Evolutionary conservation across 2,888 invertebrate species (phyloP), one percentile per base, ranked within the genome.

Genomic region (Malacosoma neustria): DNA sequence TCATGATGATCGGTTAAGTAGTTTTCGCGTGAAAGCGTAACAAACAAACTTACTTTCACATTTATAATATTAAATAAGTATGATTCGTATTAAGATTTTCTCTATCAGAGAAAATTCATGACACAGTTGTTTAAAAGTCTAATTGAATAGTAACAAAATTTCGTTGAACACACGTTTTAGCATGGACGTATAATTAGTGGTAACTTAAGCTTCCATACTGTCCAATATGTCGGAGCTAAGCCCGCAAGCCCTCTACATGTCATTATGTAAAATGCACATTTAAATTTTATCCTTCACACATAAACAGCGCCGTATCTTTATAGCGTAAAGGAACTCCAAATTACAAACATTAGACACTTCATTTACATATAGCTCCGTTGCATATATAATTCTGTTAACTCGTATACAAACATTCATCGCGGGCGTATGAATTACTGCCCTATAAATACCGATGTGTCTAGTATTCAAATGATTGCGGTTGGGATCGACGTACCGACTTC

Each of bases 391-490:
- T n/a, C n/a, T n/a, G n/a, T n/a, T n/a, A n/a, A n/a, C n/a, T n/a
- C n/a, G n/a, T n/a, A n/a, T n/a, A n/a, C n/a, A 79, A 79, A 72
- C 63, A 76, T n/a, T 80, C 77, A 70, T 70, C 63, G 52, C 39
- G 51, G 51, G 54, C 57, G 53, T 62, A 73, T 79, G 79, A 81
- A 68, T 76, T 77, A 79, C 75, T 60, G 60, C 49, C 61, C 66
- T 64, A 79, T 80, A 81, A 81, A 79, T 79, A 75, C 64, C 58
- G 64, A 66, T 58, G 64, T 76, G 73, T 72, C 73, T 72, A 63
- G 70, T 79, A 80, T 81, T 77, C 79, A 80, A 82, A 84, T 80
- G 73, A 80, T 77, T 73, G 77, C 69, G 76, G 79, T 67, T 33
- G 58, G 75, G 77, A 77, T 81, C 79, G 77, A 79, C 73, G 75